Evolutionary conservation across 2,797 vertebrate species (phyloP), one percentile per base, ranked within the genome.

Genomic region (Paedocypris micromegethes): DNA sequence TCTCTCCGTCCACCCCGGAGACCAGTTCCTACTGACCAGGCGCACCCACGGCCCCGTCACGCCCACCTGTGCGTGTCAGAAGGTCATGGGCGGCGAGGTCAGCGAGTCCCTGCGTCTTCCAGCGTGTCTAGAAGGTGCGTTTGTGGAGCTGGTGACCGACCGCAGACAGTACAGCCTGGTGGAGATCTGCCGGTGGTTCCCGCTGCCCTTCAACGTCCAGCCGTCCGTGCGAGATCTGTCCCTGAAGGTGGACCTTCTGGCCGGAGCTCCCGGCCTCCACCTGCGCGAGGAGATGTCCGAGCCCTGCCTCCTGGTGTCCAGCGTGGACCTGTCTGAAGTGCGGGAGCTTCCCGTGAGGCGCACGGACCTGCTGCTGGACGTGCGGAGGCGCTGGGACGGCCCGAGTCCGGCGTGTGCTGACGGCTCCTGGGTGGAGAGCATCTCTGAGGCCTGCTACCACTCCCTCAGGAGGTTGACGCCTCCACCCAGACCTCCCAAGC

Each of bases 401-500:
- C 58, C 9, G 48, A 77, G 42, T 6, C 67, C 61, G 5, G 68
- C 51, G 0, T 62, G 67, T 23, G 51, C 3, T 2, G 77, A 77
- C 2, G 88, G 72, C 41, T 83, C 87, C 42, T 68, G 72, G 5
- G 80, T 91, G 0, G 91, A 94, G 79, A 88, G 91, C 76, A 87
- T 93, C 69, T 88, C 83, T 0, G 83, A 93, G 78, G 88, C 92
- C 50, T 84, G 90, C 2, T 93, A 92, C 72, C 92, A 88, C 53
- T 90, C 88, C 83, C 76, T 92, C 61, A 74, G 92, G 73, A 90
- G 89, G 78, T 91, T 82, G 9, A 72, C 72, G 0, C 91, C 92
- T 5, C 92, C 92, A 5, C 92, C 92, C 37, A 87, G 91, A 6
- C 92, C 92, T 61, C 92, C 92, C 38, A 94, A 93, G 79, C 88